Evolutionary conservation across 2,797 vertebrate genomes (phyloP).

Genomic region (Thripadectes ignobilis): DNA sequence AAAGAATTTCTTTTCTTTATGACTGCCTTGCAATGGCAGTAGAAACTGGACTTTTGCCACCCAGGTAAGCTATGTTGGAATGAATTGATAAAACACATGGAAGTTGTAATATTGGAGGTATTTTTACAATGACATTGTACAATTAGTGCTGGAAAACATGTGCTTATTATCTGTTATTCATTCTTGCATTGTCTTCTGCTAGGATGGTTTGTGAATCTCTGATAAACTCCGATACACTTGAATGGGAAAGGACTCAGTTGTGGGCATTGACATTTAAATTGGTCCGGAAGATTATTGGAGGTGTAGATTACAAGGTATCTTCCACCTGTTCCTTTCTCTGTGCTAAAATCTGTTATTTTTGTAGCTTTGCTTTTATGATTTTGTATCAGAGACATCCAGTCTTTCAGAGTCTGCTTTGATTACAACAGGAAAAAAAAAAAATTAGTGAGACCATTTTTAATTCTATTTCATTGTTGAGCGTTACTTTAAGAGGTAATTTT

Average conservation of each 20-base stretch:
- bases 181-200: neutral
- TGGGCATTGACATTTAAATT: slow-evolving; percentile 96
- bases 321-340: neutral
- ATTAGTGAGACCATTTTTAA: neutral
- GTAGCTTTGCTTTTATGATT: neutral
- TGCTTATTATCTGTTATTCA: neutral
- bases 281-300: slow-evolving; percentile 95
- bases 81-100: neutral
- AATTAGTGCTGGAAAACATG: accelerated
- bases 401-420: neutral
- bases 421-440: neutral
- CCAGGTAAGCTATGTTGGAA: slow-evolving; percentile 80
- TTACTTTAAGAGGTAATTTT: neutral
- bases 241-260: slow-evolving; percentile 96
- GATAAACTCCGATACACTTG: slow-evolving; percentile 91
- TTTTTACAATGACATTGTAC: neutral
- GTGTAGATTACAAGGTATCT: slow-evolving; percentile 97
- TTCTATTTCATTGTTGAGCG: neutral
- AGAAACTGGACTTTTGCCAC: slow-evolving; percentile 91
- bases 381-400: neutral
- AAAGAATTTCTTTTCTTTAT: slow-evolving; percentile 97
- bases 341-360: neutral
- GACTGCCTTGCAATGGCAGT: slow-evolving; percentile 98
- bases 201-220: slow-evolving; percentile 96
- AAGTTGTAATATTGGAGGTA: neutral